These are phyloP conservation scores for Antitype chi DNA, from an alignment of 2,888 invertebrate genomes.

Conservation along the genomic window DNA sequence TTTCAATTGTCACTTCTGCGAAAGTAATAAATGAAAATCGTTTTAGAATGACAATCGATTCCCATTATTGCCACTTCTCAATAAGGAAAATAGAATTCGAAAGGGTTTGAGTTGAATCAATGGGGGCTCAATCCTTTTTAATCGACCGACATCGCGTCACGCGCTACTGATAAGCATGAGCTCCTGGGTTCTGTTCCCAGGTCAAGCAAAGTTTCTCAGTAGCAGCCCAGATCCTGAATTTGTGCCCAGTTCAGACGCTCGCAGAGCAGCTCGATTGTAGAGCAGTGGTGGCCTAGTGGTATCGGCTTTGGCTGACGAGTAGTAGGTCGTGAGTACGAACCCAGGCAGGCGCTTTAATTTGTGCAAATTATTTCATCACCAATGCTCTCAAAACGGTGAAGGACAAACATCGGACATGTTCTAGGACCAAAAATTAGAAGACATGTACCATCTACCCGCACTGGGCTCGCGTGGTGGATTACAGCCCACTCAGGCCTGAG, in stretches of 20 bases:
- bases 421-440: too few relatives aligned
- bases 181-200: background rate
- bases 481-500: too few relatives aligned
- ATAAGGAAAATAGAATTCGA: background rate
- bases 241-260: background rate
- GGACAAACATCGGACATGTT: too few relatives aligned
- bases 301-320: too few relatives aligned
- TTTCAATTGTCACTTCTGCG: background rate
- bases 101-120: slow-evolving; percentile 4
- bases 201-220: background rate
- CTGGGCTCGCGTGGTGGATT: too few relatives aligned
- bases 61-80: slow-evolving; percentile 11
- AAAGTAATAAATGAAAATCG: background rate
- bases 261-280: too few relatives aligned
- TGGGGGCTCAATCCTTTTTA: background rate
- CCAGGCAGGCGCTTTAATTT: too few relatives aligned
- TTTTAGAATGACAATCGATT: slow-evolving; percentile 1
- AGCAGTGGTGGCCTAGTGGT: too few relatives aligned
- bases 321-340: too few relatives aligned
- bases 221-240: background rate
- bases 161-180: background rate
- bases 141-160: background rate
- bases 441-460: too few relatives aligned
- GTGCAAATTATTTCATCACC: too few relatives aligned
- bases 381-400: too few relatives aligned